Conservation (phyloP, 2,888 invertebrate species). For the Lithophane socia region DNA sequence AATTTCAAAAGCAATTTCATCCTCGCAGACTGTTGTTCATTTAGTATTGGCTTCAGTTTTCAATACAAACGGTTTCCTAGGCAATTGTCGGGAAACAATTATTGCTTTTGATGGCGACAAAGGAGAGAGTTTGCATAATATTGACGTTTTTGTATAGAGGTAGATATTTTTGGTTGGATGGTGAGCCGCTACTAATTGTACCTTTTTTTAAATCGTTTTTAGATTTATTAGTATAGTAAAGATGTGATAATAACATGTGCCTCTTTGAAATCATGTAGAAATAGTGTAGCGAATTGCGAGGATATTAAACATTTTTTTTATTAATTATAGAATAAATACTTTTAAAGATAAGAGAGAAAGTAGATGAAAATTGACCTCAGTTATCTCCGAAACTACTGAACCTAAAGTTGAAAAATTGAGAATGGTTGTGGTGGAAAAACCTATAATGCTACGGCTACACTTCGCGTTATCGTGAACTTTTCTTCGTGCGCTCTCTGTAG, state of each 20-base stretch:
- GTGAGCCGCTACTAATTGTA: slow-evolving; percentile 44
- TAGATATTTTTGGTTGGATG: slow-evolving; percentile 11
- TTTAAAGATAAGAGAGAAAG: too few relatives aligned
- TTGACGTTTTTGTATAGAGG: slow-evolving; percentile 43
- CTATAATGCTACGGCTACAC: too few relatives aligned
- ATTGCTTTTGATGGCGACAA: slow-evolving; percentile 47
- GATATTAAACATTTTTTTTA: too few relatives aligned
- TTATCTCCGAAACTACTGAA: too few relatives aligned
- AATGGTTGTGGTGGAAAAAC: too few relatives aligned
- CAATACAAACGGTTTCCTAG: slow-evolving; percentile 51
- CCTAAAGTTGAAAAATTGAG: too few relatives aligned
- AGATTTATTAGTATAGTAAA: background rate
- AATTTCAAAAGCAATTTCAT: slow-evolving; percentile 67
- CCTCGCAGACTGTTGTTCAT: slow-evolving; percentile 57
- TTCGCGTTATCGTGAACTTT: too few relatives aligned
- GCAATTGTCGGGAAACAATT: slow-evolving; percentile 59
- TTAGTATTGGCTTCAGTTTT: slow-evolving; percentile 50
- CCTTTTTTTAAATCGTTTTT: slow-evolving; percentile 3
- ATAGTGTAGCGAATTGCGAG: background rate
- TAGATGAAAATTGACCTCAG: too few relatives aligned
- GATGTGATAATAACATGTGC: background rate
- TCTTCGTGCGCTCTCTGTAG: too few relatives aligned
- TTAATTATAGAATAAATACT: too few relatives aligned
- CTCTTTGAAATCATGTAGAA: background rate
- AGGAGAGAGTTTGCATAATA: slow-evolving; percentile 61